phyloP scores from a whole-genome alignment of 2,113 vertebrate species.

The Neolamprologus fasciatus region DNA sequence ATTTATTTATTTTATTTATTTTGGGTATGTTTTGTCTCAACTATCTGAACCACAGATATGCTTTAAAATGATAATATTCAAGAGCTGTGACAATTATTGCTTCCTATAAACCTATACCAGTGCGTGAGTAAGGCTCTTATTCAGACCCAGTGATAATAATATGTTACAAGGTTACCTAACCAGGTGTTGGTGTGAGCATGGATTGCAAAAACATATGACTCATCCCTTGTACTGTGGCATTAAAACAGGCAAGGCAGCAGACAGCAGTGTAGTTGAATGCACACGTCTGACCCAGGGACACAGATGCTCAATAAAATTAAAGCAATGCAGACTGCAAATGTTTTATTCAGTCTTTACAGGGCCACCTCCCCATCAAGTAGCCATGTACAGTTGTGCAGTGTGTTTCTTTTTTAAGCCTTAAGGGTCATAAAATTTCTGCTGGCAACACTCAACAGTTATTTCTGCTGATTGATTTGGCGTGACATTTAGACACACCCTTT shows the following conservation, averaged over 20 bases:
- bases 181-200: not conserved
- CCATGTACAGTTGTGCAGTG: not conserved
- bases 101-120: not conserved
- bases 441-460: not conserved
- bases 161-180: not conserved
- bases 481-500: not conserved
- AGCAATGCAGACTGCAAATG: not conserved
- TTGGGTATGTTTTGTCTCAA: not conserved
- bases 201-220: not conserved
- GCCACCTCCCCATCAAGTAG: not conserved
- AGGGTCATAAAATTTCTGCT: not conserved
- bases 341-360: not conserved
- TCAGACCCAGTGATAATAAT: not conserved
- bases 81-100: not conserved
- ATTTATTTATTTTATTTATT: no score
- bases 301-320: not conserved
- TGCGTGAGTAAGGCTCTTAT: not conserved
- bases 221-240: not conserved
- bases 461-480: not conserved
- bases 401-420: not conserved
- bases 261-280: not conserved
- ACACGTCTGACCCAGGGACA: not conserved
- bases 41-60: not conserved
- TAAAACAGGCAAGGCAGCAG: not conserved
- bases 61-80: not conserved